Evolutionary conservation across 2,797 vertebrate species (phyloP).

Genomic region (Leontocebus nigricollis): DNA sequence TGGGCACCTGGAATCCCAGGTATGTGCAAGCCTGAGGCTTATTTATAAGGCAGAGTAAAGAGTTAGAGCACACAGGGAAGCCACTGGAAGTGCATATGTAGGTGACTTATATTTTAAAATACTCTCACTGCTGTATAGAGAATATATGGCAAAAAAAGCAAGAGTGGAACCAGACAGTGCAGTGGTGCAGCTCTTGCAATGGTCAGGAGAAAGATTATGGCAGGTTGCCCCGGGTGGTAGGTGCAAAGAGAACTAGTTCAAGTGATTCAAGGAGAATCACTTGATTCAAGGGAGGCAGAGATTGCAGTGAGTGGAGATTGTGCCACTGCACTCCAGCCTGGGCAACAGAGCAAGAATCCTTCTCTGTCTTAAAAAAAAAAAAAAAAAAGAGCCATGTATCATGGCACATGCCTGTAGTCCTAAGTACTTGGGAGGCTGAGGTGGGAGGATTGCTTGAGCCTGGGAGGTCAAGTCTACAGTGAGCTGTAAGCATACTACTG

Average conservation of each 20-base stretch:
- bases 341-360: neutral
- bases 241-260: neutral
- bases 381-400: neutral
- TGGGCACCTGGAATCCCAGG: neutral
- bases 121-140: neutral
- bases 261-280: too few species aligned
- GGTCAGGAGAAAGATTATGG: neutral
- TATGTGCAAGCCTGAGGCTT: neutral
- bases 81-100: neutral
- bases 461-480: neutral
- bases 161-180: neutral
- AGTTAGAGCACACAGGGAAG: neutral
- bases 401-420: neutral
- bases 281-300: neutral
- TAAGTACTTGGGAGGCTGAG: neutral
- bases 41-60: neutral
- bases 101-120: neutral
- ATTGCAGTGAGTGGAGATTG: neutral
- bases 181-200: neutral
- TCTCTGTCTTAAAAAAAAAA: neutral
- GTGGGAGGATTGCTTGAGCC: neutral
- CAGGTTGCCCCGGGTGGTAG: neutral
- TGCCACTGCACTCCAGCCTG: neutral
- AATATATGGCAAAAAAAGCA: neutral
- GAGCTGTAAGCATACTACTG: neutral